Evolutionary conservation across 2,113 vertebrate species (phyloP), one percentile per base, ranked within the genome.

Genomic region (Neomonachus schauinslandi): DNA sequence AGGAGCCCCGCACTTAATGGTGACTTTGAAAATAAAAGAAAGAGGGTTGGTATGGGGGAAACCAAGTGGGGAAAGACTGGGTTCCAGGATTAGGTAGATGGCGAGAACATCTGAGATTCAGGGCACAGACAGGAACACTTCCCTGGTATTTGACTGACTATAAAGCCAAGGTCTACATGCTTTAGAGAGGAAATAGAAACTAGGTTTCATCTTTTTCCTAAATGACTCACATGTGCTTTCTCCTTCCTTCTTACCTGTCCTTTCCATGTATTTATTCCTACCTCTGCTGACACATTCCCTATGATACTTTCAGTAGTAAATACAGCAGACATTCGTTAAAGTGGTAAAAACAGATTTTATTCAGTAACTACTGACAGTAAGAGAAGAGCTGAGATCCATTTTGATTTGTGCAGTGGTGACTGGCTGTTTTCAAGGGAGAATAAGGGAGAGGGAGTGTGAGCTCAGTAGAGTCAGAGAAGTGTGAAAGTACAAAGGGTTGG

Each of bases 11-110:
- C 2, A 21, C 4, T 80, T 72, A 49, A 11, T 16, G 59, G n/a
- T 96, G 67, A 79, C 9, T 74, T 53, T 86, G 46, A 94, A 82
- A 72, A 49, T 13, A 36, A 53, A 87, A 76, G 46, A 53, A 87
- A 76, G 36, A 53, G 4, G 4, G 8, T 55, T 55, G 39, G 8
- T 12, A 33, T 39, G 42, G 26, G 19, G 46, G 15, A 81, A 57
- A 15, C 2, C 5, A 4, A 39, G 9, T 36, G 69, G 21, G 39
- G 49, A 77, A 71, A 77, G 13, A 6, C 15, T 39, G 31, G 18
- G 7, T 55, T 22, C 74, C 46, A 31, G 1, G 3, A 1, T 59
- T 84, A 42, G 16, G 61, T 59, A 22, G 26, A 42, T 39, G 24
- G 4, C n/a, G 33, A 63, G 36, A 31, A 80, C 9, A 49, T 39